Percentiles rank a stretch among this genome's conserved stretches.
Evolutionary conservation across 2,113 vertebrate species (phyloP).

Genomic region (Rissa tridactyla): DNA sequence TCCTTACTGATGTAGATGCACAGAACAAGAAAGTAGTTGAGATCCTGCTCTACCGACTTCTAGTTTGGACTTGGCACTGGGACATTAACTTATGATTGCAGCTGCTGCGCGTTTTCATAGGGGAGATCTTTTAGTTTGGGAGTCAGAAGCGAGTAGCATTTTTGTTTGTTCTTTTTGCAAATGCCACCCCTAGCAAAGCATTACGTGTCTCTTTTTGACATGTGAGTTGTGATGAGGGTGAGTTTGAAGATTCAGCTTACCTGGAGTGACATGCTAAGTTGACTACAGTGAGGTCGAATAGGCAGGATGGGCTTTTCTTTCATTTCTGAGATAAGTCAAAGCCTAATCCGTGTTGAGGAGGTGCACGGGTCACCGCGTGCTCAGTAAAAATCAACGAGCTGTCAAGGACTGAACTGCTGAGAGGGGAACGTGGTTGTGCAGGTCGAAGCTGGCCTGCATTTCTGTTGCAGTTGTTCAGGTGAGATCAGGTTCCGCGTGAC

Average conservation of each 20-base stretch:
- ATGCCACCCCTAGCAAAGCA: background rate
- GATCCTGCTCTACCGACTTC: background rate
- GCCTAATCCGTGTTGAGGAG: background rate
- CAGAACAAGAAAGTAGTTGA: background rate
- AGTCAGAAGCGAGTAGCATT: background rate
- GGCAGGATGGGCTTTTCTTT: background rate
- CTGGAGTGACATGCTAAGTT: background rate
- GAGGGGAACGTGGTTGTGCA: background rate
- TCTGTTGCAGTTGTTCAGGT: background rate
- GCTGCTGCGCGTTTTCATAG: background rate
- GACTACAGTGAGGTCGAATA: background rate
- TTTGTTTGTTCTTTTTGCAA: background rate
- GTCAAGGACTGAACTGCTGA: background rate
- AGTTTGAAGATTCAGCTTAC: background rate
- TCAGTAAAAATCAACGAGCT: background rate
- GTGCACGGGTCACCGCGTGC: background rate
- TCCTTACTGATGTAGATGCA: background rate
- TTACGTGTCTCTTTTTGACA: rapidly evolving
- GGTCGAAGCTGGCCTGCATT: background rate
- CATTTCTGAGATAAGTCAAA: background rate
- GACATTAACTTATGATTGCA: background rate
- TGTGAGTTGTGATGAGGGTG: background rate
- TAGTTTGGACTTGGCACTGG: background rate
- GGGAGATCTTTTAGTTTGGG: background rate
- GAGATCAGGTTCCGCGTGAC: background rate